Evolutionary conservation across 2,113 vertebrate species (phyloP).

Genomic region (Cebus imitator): DNA sequence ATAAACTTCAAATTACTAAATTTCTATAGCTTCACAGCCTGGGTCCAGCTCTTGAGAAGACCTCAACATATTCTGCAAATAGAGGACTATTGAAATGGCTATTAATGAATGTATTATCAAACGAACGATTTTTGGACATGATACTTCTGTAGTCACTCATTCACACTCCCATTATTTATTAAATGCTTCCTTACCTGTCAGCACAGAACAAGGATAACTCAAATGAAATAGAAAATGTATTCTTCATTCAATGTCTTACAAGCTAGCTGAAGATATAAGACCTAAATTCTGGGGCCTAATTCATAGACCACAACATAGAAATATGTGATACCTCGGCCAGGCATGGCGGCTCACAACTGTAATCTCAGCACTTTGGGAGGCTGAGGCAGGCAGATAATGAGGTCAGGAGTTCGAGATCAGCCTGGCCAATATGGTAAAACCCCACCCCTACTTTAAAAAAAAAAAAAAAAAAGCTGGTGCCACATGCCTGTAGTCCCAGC

Average conservation of each 20-base stretch:
- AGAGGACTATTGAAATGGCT: not conserved
- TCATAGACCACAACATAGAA: not conserved
- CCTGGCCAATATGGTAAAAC: too few relatives aligned
- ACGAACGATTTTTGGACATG: not conserved
- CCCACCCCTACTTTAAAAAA: too few relatives aligned
- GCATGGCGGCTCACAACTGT: too few relatives aligned
- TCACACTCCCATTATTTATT: not conserved
- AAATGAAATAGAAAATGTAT: not conserved
- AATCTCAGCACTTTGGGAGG: too few relatives aligned
- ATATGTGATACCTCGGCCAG: not conserved
- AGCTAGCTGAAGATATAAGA: constrained; percentile 23
- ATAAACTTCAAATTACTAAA: not conserved
- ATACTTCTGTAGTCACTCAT: not conserved
- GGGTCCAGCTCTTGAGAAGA: not conserved
- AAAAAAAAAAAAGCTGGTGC: too few relatives aligned
- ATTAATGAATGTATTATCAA: not conserved
- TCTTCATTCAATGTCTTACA: not conserved
- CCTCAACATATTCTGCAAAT: not conserved
- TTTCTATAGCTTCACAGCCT: not conserved
- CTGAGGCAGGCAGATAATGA: too few relatives aligned
- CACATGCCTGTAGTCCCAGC: too few relatives aligned
- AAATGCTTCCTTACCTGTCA: not conserved
- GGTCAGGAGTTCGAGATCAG: too few relatives aligned
- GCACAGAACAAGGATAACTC: not conserved
- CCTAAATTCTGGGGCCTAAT: not conserved